Evolutionary conservation across 2,888 invertebrate genomes (phyloP).

Genomic region (Leptura quadrifasciata): DNA sequence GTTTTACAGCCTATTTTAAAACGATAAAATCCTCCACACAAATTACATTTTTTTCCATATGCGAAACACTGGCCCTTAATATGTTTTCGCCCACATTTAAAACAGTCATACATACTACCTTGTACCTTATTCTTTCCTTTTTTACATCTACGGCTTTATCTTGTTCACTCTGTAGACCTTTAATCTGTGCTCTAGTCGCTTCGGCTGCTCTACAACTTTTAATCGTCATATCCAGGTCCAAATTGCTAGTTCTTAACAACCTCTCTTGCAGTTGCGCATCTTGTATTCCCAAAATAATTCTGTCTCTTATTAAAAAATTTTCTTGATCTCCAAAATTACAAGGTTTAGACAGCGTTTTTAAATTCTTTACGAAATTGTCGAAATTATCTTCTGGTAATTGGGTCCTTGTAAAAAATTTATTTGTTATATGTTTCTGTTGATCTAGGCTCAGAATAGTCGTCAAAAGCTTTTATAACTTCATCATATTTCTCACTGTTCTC

Average conservation of each 20-base stretch:
- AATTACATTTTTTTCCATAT: neutral
- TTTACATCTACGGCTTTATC: neutral
- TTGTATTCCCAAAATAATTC: neutral
- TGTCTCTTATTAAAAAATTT: neutral
- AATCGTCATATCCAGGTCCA: neutral
- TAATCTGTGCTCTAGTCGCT: neutral
- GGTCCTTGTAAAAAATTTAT: neutral
- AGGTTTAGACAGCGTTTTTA: neutral
- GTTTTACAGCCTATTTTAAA: neutral
- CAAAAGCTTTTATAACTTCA: neutral
- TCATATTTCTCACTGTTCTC: neutral
- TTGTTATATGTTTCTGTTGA: neutral
- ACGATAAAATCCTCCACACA: neutral
- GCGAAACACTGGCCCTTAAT: neutral
- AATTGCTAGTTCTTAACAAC: neutral
- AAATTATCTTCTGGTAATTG: neutral
- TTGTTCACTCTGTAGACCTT: neutral
- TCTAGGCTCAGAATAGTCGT: neutral
- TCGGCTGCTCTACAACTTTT: neutral
- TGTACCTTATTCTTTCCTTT: neutral
- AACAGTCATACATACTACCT: neutral
- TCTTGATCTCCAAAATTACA: neutral
- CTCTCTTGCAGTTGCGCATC: slow-evolving; percentile 1
- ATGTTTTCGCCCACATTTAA: neutral
- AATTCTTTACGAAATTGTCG: neutral